Percentiles rank a stretch among this genome's conserved stretches.
Conservation (phyloP, 2,113 vertebrate species). For the Ondatra zibethicus region DNA sequence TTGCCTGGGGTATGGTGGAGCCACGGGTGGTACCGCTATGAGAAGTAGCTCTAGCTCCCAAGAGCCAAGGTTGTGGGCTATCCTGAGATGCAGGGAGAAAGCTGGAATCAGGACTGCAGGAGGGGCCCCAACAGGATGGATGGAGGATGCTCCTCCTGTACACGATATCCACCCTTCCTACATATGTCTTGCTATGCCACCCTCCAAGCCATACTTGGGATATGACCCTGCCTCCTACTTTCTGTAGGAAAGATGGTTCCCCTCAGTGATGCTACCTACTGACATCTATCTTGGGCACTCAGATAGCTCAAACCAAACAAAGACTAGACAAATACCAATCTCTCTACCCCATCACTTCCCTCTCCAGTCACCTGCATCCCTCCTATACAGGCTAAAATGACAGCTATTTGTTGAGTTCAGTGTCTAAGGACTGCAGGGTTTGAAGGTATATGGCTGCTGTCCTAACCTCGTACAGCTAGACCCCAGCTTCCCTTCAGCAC, state of each 20-base stretch:
- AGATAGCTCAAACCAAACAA: conserved; percentile 26
- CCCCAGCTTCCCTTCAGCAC: conserved; percentile 78
- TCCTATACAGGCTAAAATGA: not conserved
- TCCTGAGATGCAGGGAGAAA: not conserved
- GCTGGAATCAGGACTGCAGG: not conserved
- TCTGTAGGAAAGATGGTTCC: not conserved
- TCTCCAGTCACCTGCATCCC: too few species aligned
- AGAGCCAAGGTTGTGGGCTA: not conserved
- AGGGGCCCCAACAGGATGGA: not conserved
- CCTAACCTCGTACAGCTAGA: conserved; percentile 70
- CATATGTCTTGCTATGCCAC: not conserved
- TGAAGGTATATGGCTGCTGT: conserved; percentile 60
- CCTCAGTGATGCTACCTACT: not conserved
- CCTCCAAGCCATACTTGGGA: not conserved
- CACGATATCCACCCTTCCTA: not conserved
- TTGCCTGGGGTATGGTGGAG: accelerated
- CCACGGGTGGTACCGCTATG: accelerated
- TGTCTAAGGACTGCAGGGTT: conserved; percentile 42
- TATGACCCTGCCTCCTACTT: not conserved
- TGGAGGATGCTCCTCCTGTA: not conserved
- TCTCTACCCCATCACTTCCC: conserved; percentile 1
- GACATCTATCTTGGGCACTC: not conserved
- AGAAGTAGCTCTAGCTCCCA: not conserved
- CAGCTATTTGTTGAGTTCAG: conserved; percentile 26
- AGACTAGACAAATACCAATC: not conserved